Conservation (phyloP, 2,888 invertebrate genomes). For the Thelaira solivaga region DNA sequence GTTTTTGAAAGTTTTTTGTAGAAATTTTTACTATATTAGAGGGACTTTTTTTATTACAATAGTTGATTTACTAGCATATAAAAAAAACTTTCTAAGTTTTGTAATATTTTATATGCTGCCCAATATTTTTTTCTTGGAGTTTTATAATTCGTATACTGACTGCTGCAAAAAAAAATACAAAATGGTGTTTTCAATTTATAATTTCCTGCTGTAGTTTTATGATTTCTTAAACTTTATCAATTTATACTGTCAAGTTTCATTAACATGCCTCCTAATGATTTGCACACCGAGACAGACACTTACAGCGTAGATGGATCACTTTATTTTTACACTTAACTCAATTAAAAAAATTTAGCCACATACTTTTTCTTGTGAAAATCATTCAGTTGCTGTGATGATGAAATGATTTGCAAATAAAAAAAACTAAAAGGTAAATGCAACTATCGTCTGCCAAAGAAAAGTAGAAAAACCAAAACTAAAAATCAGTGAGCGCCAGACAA, state of each 20-base stretch:
- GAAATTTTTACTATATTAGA: no score
- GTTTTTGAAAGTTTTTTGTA: no score
- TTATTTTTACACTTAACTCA: conserved; percentile 57
- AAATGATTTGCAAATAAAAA: conserved; percentile 40
- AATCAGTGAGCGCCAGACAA: conserved; percentile 58
- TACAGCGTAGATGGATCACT: conserved; percentile 21
- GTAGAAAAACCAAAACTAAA: neutral
- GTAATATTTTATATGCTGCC: no score
- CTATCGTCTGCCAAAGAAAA: conserved; percentile 31
- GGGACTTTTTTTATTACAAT: no score
- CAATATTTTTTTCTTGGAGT: no score
- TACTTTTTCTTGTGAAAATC: conserved; percentile 47
- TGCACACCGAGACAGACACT: conserved; percentile 4
- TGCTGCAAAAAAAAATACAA: neutral
- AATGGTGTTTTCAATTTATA: neutral
- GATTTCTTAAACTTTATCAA: conserved; percentile 42
- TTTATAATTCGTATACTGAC: no score
- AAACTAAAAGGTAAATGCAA: conserved; percentile 39
- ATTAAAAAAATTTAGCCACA: conserved; percentile 59
- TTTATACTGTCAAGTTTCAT: conserved; percentile 59
- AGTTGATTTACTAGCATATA: no score
- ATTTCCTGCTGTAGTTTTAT: neutral
- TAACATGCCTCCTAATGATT: conserved; percentile 55
- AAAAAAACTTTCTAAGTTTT: no score
- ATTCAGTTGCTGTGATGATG: conserved; percentile 22